Conservation (phyloP, 2,797 vertebrate species). For the Syndactyla subalaris region DNA sequence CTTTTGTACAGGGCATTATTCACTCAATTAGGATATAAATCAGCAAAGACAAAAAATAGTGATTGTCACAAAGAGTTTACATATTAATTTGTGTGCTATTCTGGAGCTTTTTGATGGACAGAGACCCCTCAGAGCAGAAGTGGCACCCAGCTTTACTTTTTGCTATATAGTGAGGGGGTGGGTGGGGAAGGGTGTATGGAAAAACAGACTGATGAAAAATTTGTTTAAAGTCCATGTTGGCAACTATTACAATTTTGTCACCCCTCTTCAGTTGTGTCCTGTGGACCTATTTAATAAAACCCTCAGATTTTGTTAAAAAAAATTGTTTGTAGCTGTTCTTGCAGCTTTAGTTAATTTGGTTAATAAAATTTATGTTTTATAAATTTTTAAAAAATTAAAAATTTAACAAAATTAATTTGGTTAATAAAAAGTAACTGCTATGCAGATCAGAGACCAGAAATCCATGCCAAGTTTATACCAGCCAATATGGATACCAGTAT, state of each 20-base stretch:
- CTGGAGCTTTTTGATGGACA: slow-evolving; percentile 19
- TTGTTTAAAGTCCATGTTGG: background rate
- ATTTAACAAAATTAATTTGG: too few relatives aligned
- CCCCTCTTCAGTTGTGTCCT: background rate
- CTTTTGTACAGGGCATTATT: background rate
- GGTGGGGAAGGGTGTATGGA: accelerated
- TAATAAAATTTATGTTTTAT: too few relatives aligned
- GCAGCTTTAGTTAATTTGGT: background rate
- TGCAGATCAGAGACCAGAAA: background rate
- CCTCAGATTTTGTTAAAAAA: background rate
- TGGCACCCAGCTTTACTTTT: slow-evolving; percentile 14
- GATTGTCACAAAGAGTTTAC: background rate
- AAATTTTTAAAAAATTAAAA: too few relatives aligned
- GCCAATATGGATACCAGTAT: background rate
- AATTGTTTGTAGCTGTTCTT: background rate
- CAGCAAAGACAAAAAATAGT: background rate
- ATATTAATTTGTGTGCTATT: background rate
- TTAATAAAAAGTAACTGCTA: background rate
- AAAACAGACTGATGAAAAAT: background rate
- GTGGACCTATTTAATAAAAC: background rate
- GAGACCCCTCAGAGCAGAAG: slow-evolving; percentile 18
- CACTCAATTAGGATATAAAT: background rate
- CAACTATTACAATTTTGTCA: background rate
- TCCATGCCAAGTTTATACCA: background rate
- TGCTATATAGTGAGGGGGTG: background rate